phyloP scores from a whole-genome alignment of 2,888 invertebrate species.

The Cabera pusaria region DNA sequence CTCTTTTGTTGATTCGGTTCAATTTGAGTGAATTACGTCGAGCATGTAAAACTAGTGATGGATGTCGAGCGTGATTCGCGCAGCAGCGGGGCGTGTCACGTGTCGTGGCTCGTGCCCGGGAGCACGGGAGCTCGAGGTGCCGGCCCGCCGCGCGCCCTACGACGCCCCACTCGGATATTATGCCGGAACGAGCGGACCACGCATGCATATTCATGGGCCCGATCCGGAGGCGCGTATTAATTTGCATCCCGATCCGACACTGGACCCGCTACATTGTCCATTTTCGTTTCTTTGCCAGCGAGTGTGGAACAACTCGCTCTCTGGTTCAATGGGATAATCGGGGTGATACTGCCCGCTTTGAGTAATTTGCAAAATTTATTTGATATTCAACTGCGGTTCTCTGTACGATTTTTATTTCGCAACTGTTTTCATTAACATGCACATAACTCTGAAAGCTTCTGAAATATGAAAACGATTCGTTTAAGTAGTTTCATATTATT shows the following conservation, averaged over 20 bases:
- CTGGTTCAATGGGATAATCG: slow-evolving; percentile 56
- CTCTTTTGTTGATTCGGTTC: slow-evolving; percentile 8
- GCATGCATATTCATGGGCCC: slow-evolving; percentile 78
- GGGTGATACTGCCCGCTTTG: slow-evolving; percentile 33
- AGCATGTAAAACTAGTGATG: slow-evolving; percentile 9
- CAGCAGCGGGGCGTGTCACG: slow-evolving; percentile 6
- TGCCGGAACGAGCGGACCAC: slow-evolving; percentile 60
- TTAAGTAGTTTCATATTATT: too few relatives aligned
- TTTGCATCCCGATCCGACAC: slow-evolving; percentile 75
- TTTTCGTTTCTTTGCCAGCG: slow-evolving; percentile 66
- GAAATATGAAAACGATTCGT: too few relatives aligned
- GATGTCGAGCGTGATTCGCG: slow-evolving; percentile 26
- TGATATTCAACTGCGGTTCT: slow-evolving; percentile 18
- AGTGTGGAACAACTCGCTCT: slow-evolving; percentile 35
- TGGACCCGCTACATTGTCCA: slow-evolving; percentile 62
- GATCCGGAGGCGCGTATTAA: slow-evolving; percentile 78
- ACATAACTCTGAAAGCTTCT: too few relatives aligned
- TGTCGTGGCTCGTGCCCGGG: slow-evolving; percentile 5
- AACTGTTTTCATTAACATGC: slow-evolving; percentile 9
- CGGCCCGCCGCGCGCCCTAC: slow-evolving; percentile 27
- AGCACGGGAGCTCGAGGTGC: slow-evolving; percentile 2
- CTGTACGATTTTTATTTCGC: slow-evolving; percentile 15
- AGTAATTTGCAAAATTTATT: slow-evolving; percentile 31
- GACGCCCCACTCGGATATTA: slow-evolving; percentile 63
- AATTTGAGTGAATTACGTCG: slow-evolving; percentile 8